Evolutionary conservation across 2,888 invertebrate species (phyloP).

Genomic region (Drepanosiphum platanoidis): DNA sequence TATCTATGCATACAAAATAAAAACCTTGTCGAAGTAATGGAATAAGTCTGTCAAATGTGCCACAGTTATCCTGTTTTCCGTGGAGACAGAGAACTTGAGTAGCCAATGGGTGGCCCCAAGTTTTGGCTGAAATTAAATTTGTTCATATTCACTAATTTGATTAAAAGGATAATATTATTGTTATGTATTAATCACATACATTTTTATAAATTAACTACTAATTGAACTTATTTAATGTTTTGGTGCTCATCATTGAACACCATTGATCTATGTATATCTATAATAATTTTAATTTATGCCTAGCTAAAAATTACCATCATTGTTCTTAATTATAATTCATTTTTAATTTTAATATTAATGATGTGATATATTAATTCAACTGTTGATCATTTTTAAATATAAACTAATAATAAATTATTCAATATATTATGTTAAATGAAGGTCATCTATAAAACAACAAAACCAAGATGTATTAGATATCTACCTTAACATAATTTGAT

Average conservation of each 20-base stretch:
- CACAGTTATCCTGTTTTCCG: constrained; percentile 68
- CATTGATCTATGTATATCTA: too few species aligned
- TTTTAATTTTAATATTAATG: too few species aligned
- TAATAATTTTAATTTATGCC: too few species aligned
- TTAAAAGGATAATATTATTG: not conserved
- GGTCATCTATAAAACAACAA: not conserved
- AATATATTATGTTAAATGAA: not conserved
- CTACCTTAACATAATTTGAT: not conserved
- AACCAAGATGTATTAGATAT: too few species aligned
- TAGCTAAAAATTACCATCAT: too few species aligned
- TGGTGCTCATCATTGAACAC: not conserved
- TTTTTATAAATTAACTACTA: not conserved
- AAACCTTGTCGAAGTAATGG: constrained; percentile 67
- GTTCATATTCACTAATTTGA: not conserved
- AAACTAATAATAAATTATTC: not conserved
- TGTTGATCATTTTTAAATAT: not conserved
- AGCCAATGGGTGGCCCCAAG: constrained; percentile 65
- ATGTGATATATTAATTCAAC: not conserved
- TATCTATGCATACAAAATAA: constrained; percentile 67
- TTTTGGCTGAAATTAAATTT: constrained; percentile 65
- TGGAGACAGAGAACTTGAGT: constrained; percentile 67
- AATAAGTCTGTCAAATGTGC: constrained; percentile 68
- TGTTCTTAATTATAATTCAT: too few species aligned
- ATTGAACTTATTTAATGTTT: not conserved
- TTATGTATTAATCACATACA: not conserved